These are phyloP conservation scores for Tanaodytes sp. DNA, from an alignment of 2,888 invertebrate genomes.

Conservation along the genomic window DNA sequence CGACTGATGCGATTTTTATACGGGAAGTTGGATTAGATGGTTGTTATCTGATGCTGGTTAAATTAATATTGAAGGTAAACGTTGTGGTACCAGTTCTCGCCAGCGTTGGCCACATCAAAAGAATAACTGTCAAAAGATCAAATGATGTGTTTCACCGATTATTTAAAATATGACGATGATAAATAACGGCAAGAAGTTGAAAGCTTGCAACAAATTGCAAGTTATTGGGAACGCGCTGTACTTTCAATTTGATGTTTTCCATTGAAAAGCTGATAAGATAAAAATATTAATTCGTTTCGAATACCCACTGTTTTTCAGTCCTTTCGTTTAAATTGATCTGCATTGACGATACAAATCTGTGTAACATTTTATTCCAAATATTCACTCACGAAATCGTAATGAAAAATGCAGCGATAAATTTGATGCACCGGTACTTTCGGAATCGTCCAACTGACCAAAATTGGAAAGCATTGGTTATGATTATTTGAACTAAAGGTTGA, in stretches of 20 bases:
- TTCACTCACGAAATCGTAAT: too few relatives aligned
- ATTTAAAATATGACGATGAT: constrained; percentile 7
- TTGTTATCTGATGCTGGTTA: constrained; percentile 18
- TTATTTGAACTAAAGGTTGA: too few relatives aligned
- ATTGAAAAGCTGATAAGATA: constrained; percentile 8
- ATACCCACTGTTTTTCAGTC: too few relatives aligned
- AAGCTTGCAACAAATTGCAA: constrained; percentile 6
- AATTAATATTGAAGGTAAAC: constrained; percentile 26
- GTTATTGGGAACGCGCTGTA: constrained; percentile 11
- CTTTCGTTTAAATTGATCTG: too few relatives aligned
- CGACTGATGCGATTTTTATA: constrained; percentile 44
- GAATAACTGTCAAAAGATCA: constrained; percentile 9
- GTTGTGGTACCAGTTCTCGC: constrained; percentile 10
- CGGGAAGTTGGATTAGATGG: constrained; percentile 32
- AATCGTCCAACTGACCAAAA: too few relatives aligned
- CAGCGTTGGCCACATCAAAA: constrained; percentile 22
- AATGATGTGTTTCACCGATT: constrained; percentile 11
- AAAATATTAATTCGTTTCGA: neutral
- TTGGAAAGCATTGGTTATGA: too few relatives aligned
- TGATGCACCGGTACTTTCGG: too few relatives aligned
- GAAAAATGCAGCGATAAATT: too few relatives aligned
- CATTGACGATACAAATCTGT: too few relatives aligned
- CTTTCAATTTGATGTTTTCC: constrained; percentile 4
- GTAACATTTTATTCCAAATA: too few relatives aligned
- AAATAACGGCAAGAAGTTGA: constrained; percentile 9